A percentile compares a stretch with the other conserved stretches of the same genome.
phyloP scores from a whole-genome alignment of 2,113 vertebrate species.

The Blennius ocellaris region DNA sequence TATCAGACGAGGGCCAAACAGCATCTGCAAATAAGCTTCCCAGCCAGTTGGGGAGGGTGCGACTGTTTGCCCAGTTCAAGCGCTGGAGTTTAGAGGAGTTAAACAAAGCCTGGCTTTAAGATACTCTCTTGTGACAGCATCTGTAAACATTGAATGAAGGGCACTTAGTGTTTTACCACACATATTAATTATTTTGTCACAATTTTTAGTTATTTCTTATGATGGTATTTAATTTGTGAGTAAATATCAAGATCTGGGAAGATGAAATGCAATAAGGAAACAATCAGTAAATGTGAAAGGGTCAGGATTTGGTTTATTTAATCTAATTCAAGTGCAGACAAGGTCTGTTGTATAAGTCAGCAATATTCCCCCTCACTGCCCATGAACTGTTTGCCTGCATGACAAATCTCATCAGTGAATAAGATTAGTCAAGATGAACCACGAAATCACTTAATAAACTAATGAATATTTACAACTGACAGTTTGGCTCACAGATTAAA shows the following conservation, averaged over 20 bases:
- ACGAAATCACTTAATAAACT: background rate
- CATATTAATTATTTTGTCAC: background rate
- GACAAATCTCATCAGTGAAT: background rate
- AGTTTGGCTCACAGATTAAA: background rate
- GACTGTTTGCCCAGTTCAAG: slow-evolving; percentile 42
- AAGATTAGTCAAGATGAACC: background rate
- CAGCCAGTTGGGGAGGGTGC: slow-evolving; percentile 31
- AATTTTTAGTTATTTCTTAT: background rate
- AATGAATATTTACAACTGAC: background rate
- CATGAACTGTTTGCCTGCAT: background rate
- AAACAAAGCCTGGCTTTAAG: slow-evolving; percentile 38
- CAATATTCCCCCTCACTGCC: background rate
- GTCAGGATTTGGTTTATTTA: background rate
- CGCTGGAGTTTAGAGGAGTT: slow-evolving; percentile 29
- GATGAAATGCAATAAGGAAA: background rate
- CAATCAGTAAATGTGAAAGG: too few species aligned
- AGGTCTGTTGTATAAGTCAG: background rate
- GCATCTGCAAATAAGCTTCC: slow-evolving; percentile 64
- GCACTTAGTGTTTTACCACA: background rate
- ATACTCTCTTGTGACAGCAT: slow-evolving; percentile 22
- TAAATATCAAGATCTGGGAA: background rate
- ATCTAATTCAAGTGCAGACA: background rate
- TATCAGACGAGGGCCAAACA: slow-evolving; percentile 55
- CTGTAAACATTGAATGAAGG: slow-evolving; percentile 10
- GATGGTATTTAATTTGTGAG: background rate